Evolutionary conservation across 1,140 invertebrate species (phyloP), one percentile per base, ranked within the genome.

Genomic region (Leptopilina boulardi): DNA sequence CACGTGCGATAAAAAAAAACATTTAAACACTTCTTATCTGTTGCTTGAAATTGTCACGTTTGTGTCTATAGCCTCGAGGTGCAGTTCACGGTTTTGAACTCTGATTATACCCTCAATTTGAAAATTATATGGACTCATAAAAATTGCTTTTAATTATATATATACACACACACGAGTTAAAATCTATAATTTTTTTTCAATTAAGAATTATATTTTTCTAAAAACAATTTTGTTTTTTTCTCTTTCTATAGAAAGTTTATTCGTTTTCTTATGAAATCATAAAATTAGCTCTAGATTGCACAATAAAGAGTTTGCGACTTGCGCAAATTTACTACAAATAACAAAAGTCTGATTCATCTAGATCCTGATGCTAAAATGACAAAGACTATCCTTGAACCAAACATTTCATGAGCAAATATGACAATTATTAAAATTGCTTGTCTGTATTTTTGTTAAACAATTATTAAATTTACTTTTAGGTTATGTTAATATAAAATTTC

Each of bases 21-120:
- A 51, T 51, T 51, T 51, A 51, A 51, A 51, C 47, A 51, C 47
- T 51, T 51, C 47, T 51, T 51, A 51, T 51, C 47, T 51, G 47
- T 51, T 51, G 47, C 47, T 51, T 6, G n/a, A 18, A 51, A 51
- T 51, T 51, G 47, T 51, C 47, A 51, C 47, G 47, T 51, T 51
- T 51, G 47, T 51, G 47, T 51, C 47, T 51, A 51, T 51, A 51
- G 47, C 47, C 47, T 51, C 47, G 47, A 51, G 47, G 47, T n/a
- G n/a, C 47, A 51, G 47, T n/a, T n/a, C 47, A 5, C 47, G n/a
- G 47, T 51, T 51, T 51, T 18, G 47, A 51, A 51, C 47, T 51
- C n/a, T 51, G 47, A 51, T 51, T 51, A 51, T 51, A 15, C 47
- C 15, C 15, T 3, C 47, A 51, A 18, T 51, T 18, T 15, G n/a